Conservation (phyloP, 2,797 vertebrate genomes). For the Peromyscus melanophrys region DNA sequence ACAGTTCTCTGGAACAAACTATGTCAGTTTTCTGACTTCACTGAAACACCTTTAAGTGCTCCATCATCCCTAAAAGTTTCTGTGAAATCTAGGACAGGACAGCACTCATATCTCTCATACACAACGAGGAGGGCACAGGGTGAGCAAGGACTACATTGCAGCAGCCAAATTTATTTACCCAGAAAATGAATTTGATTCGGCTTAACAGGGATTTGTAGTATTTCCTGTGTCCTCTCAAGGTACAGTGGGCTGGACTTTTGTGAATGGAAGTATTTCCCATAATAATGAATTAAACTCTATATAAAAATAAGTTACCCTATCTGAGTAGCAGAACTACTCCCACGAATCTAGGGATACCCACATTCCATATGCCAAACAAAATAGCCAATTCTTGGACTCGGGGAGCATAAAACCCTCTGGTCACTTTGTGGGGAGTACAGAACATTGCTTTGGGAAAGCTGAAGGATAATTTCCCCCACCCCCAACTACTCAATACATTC, state of each 20-base stretch:
- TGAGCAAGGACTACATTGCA: not conserved
- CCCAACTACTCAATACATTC: not conserved
- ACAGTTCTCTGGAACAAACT: not conserved
- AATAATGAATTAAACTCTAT: not conserved
- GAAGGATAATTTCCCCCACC: not conserved
- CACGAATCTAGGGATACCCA: not conserved
- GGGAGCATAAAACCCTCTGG: slow-evolving; percentile 37
- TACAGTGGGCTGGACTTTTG: not conserved
- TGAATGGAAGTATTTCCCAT: not conserved
- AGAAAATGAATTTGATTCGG: not conserved
- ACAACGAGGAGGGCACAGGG: rapidly evolving
- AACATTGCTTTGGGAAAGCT: not conserved
- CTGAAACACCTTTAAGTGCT: not conserved
- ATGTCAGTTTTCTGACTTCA: slow-evolving; percentile 29
- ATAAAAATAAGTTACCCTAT: slow-evolving; percentile 35
- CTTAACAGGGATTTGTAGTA: not conserved
- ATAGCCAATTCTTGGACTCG: not conserved
- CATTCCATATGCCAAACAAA: not conserved
- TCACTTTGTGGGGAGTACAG: not conserved
- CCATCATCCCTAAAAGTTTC: not conserved
- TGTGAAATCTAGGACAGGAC: not conserved
- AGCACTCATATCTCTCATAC: not conserved
- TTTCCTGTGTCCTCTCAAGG: not conserved
- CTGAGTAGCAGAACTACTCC: slow-evolving; percentile 47
- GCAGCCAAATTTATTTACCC: slow-evolving; percentile 1